These are phyloP conservation scores for Agriotes lineatus DNA, from an alignment of 2,888 invertebrate species.

Conservation along the genomic window DNA sequence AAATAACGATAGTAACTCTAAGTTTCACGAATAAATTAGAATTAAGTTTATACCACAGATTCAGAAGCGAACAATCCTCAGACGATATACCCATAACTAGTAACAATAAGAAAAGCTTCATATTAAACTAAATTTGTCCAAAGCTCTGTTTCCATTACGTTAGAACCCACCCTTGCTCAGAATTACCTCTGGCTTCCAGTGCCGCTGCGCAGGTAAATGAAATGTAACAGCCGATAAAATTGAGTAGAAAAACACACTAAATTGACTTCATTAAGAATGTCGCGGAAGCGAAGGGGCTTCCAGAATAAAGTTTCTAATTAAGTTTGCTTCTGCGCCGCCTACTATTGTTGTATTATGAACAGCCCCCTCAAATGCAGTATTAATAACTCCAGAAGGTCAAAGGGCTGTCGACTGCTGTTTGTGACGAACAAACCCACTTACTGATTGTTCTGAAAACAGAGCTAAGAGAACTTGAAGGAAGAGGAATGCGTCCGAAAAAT, in stretches of 20 bases:
- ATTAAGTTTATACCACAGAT: too few relatives aligned
- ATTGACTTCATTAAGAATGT: constrained; percentile 23
- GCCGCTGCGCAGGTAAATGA: background rate
- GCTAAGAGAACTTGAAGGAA: too few relatives aligned
- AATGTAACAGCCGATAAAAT: constrained; percentile 19
- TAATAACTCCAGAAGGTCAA: background rate
- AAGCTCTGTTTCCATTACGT: background rate
- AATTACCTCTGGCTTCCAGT: background rate
- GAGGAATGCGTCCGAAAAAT: too few relatives aligned
- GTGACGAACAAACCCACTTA: background rate
- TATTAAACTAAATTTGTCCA: too few relatives aligned
- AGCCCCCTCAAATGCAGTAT: background rate
- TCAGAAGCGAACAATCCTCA: too few relatives aligned
- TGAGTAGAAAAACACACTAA: constrained; percentile 12
- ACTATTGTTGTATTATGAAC: background rate
- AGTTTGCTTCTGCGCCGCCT: background rate
- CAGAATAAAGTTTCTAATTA: constrained; percentile 14
- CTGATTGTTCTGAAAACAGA: too few relatives aligned
- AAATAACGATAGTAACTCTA: too few relatives aligned
- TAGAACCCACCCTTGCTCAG: background rate
- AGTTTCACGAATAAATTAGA: too few relatives aligned
- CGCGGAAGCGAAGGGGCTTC: background rate
- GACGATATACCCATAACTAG: too few relatives aligned
- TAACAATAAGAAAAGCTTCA: too few relatives aligned
- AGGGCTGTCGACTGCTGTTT: background rate